Base-by-base conservation (phyloP, 2,113 vertebrate genomes). In the Ariopsis seemanni region DNA sequence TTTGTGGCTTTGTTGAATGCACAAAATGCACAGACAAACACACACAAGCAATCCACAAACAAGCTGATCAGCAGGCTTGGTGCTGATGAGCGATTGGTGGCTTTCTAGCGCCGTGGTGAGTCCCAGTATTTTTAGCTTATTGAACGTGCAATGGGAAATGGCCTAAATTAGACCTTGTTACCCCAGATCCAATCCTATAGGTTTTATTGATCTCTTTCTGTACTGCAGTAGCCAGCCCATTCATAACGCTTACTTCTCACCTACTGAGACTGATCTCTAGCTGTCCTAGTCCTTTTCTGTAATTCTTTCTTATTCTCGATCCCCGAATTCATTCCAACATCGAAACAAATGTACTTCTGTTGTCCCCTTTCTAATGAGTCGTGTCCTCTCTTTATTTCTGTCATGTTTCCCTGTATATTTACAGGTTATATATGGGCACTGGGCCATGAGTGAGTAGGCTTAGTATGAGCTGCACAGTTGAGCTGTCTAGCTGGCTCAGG, bases 91-190 rank as follows among this genome's bases (percentile, higher is more conserved):
- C 63, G 57, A 42, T 42, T 81, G 79, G 55, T 55, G 83, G 69
- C 42, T 83, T 85, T 84, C 67, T n/a, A n/a, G 22, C 30, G 48
- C 55, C n/a, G 65, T 15, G 27, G 53, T 18, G 20, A 53, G 63
- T 84, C 6, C 20, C 22, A 5, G 57, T 86, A 82, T 86, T 88
- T 89, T 86, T 88, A 91, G 84, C 82, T 78, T 88, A 86, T 89
- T 20, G 84, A 89, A 42, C 27, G 11, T 78, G 83, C 57, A 67
- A 83, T 84, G 62, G 86, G 81, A 89, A 82, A 71, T 87, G 81
- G 60, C 84, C 88, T 78, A 82, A 85, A 86, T 89, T 85, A 88
- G 67, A 83, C 86, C 62, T 27, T 22, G 86, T 79, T 88, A 84
- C 74, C 84, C 58, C 83, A 87, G 52, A 88, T 87, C 69, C 71